Conservation (phyloP, 2,888 invertebrate genomes). For the Sycophila texana region DNA sequence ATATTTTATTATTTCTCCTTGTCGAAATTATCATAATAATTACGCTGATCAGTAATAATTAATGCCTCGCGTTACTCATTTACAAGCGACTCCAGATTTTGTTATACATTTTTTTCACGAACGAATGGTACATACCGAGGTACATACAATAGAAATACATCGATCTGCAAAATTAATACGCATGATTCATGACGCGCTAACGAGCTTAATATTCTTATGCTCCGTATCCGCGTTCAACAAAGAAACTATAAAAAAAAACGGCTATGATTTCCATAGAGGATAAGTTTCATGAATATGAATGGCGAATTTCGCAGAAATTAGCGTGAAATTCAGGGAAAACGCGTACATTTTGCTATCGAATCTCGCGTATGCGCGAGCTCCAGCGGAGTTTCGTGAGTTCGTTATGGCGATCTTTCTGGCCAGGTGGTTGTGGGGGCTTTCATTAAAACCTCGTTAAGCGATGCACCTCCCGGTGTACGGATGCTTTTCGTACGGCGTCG, state of each 20-base stretch:
- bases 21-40: no score
- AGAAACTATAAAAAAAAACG: neutral
- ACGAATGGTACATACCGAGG: no score
- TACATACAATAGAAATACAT: no score
- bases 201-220: no score
- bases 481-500: neutral
- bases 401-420: constrained; percentile 46
- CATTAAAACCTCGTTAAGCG: constrained; percentile 70
- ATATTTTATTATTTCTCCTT: neutral
- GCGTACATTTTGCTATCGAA: neutral
- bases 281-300: constrained; percentile 35
- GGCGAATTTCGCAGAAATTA: constrained; percentile 5
- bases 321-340: neutral
- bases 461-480: constrained; percentile 24
- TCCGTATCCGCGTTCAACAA: no score
- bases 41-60: no score
- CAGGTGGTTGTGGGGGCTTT: constrained; percentile 60
- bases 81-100: no score
- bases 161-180: no score
- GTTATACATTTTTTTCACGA: no score
- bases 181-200: no score
- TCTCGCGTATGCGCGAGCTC: neutral
- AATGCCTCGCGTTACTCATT: no score
- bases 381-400: constrained; percentile 10
- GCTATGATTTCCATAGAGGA: constrained; percentile 16